These are phyloP conservation scores for Merluccius polli DNA, from an alignment of 2,797 vertebrate genomes.

Conservation along the genomic window DNA sequence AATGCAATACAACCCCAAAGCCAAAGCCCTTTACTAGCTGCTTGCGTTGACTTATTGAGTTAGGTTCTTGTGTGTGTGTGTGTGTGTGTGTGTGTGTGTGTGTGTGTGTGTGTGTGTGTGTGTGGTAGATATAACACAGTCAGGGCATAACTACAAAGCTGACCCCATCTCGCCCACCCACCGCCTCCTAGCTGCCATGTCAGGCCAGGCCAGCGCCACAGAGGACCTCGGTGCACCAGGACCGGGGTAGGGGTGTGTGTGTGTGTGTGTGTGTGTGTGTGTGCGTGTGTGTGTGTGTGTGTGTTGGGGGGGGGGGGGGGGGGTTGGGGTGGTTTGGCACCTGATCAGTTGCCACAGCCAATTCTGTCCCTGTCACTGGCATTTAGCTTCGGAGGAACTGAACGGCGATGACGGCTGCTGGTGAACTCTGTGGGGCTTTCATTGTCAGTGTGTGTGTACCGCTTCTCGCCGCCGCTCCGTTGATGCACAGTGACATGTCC, in stretches of 20 bases:
- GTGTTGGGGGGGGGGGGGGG: constrained; percentile 47
- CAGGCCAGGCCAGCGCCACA: neutral
- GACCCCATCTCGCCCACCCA: constrained; percentile 2
- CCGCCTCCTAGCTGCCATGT: neutral
- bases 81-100: neutral
- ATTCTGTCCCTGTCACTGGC: constrained; percentile 64
- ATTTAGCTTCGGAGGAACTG: constrained; percentile 59
- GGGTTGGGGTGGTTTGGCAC: constrained; percentile 57
- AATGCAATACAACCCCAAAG: neutral
- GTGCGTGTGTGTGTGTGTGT: constrained; percentile 39
- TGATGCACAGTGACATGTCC: constrained; percentile 45
- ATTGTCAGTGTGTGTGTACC: constrained; percentile 35
- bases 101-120: too few species aligned
- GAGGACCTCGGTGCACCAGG: neutral
- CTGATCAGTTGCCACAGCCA: constrained; percentile 65
- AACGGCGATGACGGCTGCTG: constrained; percentile 52
- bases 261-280: too few species aligned
- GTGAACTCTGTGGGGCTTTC: constrained; percentile 56
- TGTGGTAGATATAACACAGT: neutral
- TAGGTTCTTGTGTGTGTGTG: neutral
- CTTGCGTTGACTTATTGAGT: constrained; percentile 50
- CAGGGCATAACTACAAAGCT: neutral
- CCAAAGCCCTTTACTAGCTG: neutral
- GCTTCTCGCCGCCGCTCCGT: constrained; percentile 34
- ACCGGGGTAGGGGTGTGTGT: constrained; percentile 61